Evolutionary conservation across 2,888 invertebrate genomes (phyloP), one percentile per base, ranked within the genome.

Genomic region (Leptothorax acervorum): DNA sequence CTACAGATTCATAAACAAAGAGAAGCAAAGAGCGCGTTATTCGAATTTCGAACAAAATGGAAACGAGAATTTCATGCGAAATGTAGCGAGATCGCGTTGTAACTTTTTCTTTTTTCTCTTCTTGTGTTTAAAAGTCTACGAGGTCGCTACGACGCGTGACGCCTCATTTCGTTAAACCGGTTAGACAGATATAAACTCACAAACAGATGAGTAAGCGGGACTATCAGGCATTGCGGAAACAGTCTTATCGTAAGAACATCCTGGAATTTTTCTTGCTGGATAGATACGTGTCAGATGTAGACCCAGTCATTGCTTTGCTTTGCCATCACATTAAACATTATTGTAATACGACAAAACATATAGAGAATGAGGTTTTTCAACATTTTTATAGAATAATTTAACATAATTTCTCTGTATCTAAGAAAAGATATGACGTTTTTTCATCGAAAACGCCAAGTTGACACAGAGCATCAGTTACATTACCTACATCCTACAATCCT

Each of bases 231-330:
- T n/a, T 74, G 76, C 91, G 90, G 91, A 91, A 91, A 85, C 48
- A 70, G 86, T 63, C 70, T 91, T 91, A 91, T 91, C 91, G 4
- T 51, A 48, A 70, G 75, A 71, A 79, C 85, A 89, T 91, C 87
- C 89, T 89, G 85, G 63, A 87, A 82, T 82, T 88, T 89, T 88
- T 87, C 65, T 85, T 18, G 8, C n/a, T 45, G 62, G 48, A 82
- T 83, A 82, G 6, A 68, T 28, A 39, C 63, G 55, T 28, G 68
- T 79, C 62, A 55, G n/a, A 48, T n/a, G 35, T 35, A 35, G 35
- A 35, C 35, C 15, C 39, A 12, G 31, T 15, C 15, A 23, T 12
- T 5, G n/a, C 39, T 12, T 31, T 53, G 12, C 28, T 45, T 31
- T n/a, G 31, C 35, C n/a, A 23, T 9, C 35, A 1, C 4, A 15